Conservation (phyloP, 2,113 vertebrate species). For the Nannobrachium achirus region DNA sequence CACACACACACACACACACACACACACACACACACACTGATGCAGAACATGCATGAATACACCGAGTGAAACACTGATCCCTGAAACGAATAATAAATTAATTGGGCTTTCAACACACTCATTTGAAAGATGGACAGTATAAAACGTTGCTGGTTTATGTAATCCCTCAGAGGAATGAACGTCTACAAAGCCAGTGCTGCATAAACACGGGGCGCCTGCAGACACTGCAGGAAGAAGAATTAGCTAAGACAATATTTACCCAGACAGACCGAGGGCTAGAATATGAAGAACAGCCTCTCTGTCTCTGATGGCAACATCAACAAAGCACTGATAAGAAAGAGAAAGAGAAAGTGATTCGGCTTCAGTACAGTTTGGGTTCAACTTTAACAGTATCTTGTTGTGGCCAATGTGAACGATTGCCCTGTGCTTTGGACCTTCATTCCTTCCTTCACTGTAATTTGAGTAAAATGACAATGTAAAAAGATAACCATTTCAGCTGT, state of each 20-base stretch:
- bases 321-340: slow-evolving; percentile 15
- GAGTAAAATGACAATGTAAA: slow-evolving; percentile 22
- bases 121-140: not conserved
- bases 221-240: slow-evolving; percentile 1
- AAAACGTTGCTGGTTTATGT: not conserved
- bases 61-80: not conserved
- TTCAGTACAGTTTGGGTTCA: slow-evolving; percentile 14
- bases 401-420: slow-evolving; percentile 28
- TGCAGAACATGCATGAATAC: not conserved
- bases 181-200: not conserved
- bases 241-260: slow-evolving; percentile 39
- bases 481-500: slow-evolving; percentile 31
- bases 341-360: not conserved
- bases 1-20: too few relatives aligned
- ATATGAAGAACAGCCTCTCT: slow-evolving; percentile 9
- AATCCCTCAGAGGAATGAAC: not conserved
- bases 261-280: not conserved
- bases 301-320: slow-evolving; percentile 17
- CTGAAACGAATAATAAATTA: not conserved
- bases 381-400: slow-evolving; percentile 1
- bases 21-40: too few relatives aligned
- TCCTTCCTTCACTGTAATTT: slow-evolving; percentile 16
- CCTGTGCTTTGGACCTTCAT: slow-evolving; percentile 1
- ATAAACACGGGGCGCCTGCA: not conserved
- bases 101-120: not conserved